A percentile compares a stretch with the other conserved stretches of the same genome.
Evolutionary conservation across 2,888 invertebrate genomes (phyloP).

Genomic region (Rambutsinella grinnellia): DNA sequence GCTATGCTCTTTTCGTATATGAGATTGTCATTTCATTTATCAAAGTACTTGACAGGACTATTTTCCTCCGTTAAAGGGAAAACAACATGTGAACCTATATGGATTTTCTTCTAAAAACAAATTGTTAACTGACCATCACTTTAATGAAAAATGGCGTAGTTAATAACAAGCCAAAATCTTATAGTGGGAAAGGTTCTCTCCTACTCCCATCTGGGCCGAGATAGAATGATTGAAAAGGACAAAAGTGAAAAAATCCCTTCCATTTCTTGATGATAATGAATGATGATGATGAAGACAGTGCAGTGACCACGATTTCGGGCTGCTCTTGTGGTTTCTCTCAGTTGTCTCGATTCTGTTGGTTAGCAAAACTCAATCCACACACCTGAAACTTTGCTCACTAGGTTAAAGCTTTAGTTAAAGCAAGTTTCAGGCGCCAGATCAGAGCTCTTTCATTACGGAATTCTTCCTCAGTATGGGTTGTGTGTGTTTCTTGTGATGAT

Average conservation of each 20-base stretch:
- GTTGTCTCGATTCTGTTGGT: slow-evolving; percentile 25
- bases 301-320: slow-evolving; percentile 38
- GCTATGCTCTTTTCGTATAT: too few relatives aligned
- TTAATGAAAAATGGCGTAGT: too few relatives aligned
- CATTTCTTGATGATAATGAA: slow-evolving; percentile 57
- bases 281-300: slow-evolving; percentile 45
- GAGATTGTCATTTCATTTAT: too few relatives aligned
- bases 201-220: too few relatives aligned
- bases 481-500: slow-evolving; percentile 2
- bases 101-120: too few relatives aligned
- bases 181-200: too few relatives aligned
- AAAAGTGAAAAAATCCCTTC: slow-evolving; percentile 29
- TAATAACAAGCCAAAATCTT: too few relatives aligned
- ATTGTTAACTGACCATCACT: too few relatives aligned
- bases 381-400: slow-evolving; percentile 68
- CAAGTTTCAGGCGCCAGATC: slow-evolving; percentile 67
- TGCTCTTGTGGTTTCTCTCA: slow-evolving; percentile 25
- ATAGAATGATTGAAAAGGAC: slow-evolving; percentile 54
- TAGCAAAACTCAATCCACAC: slow-evolving; percentile 64
- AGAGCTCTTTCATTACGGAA: slow-evolving; percentile 48
- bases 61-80: too few relatives aligned
- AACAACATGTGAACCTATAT: too few relatives aligned
- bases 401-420: slow-evolving; percentile 66
- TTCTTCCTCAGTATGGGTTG: slow-evolving; percentile 8
- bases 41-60: too few relatives aligned